A percentile compares a stretch with the other conserved stretches of the same genome.
Evolutionary conservation across 2,797 vertebrate species (phyloP).

Genomic region (Ispidina lecontei): DNA sequence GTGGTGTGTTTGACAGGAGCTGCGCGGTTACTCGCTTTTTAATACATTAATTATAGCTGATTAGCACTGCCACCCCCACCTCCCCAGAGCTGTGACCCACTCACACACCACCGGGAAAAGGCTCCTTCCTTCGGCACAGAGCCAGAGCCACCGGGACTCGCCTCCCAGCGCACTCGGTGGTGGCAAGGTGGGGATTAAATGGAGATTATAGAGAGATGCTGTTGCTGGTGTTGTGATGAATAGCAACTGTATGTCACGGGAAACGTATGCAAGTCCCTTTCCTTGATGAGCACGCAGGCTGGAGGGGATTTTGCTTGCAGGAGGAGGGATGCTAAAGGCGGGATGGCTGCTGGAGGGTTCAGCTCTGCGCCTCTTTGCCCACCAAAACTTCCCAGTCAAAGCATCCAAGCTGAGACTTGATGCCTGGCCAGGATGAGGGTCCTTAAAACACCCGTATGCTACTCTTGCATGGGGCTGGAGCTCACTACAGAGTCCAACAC

Average conservation of each 20-base stretch:
- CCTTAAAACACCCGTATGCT: neutral
- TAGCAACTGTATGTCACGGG: fast-evolving
- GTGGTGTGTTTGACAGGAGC: neutral
- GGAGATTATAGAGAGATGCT: neutral
- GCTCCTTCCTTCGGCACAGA: neutral
- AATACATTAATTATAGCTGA: slow-evolving; percentile 55
- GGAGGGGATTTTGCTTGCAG: neutral
- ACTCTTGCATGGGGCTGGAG: neutral
- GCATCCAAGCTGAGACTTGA: neutral
- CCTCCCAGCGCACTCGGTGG: neutral
- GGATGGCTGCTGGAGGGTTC: neutral
- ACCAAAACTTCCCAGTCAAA: neutral
- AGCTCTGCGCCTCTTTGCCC: fast-evolving
- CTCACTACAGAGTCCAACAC: fast-evolving
- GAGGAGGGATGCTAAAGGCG: neutral
- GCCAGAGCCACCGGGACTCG: neutral
- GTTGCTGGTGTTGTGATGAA: neutral
- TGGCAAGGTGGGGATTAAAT: neutral
- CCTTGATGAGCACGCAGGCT: neutral
- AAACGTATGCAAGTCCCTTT: neutral
- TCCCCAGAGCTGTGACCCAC: neutral
- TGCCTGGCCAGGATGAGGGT: fast-evolving
- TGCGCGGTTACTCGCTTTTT: slow-evolving; percentile 10
- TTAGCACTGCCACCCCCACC: neutral
- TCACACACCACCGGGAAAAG: neutral